Conservation (phyloP, 2,797 vertebrate genomes). For the Rhincodon typus region DNA sequence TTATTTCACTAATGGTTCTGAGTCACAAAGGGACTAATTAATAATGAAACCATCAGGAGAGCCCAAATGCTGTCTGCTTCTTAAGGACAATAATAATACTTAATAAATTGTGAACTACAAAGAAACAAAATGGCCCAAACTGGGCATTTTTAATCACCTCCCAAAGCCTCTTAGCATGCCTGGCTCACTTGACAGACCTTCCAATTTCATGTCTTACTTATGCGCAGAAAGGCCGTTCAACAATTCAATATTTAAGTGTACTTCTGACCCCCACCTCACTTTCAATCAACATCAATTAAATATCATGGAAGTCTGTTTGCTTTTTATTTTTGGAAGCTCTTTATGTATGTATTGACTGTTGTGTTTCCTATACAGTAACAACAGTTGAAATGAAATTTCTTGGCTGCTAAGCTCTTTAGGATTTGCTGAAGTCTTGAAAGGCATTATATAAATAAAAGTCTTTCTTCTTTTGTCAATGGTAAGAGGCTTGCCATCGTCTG, state of each 20-base stretch:
- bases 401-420: neutral
- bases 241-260: neutral
- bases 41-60: slow-evolving; percentile 32
- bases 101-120: slow-evolving; percentile 23
- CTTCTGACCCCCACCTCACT: neutral
- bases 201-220: neutral
- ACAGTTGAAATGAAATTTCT: neutral
- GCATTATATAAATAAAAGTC: neutral
- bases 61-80: slow-evolving; percentile 8
- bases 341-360: neutral
- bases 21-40: slow-evolving; percentile 37
- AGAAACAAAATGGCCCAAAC: slow-evolving; percentile 24
- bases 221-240: neutral
- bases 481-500: neutral
- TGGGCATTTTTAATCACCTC: neutral
- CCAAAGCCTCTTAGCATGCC: neutral
- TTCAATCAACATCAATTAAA: neutral
- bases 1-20: slow-evolving; percentile 11
- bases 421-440: neutral
- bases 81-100: slow-evolving; percentile 26
- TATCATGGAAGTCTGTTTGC: too few relatives aligned
- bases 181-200: neutral
- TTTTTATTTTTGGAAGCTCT: neutral
- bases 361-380: neutral
- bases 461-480: neutral